Base-by-base conservation (phyloP, 2,888 invertebrate genomes). In the Tupiocoris notatus region DNA sequence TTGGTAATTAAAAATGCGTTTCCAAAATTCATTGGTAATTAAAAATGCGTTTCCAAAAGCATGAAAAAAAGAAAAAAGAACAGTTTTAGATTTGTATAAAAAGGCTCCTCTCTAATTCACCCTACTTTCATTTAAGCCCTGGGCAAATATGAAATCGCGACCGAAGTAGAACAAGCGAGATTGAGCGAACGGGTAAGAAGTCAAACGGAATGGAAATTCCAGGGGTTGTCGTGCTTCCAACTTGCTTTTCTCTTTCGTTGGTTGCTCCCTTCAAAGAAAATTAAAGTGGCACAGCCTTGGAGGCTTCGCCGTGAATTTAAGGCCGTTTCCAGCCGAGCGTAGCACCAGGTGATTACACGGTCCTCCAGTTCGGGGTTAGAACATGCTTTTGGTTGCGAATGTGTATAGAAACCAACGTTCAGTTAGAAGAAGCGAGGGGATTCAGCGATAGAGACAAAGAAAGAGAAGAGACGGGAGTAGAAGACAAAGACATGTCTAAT, bases 401-500 rank as follows among this genome's bases (percentile, higher is more conserved):
- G 73, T 73, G 62, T 73, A 73, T 64, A 73, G 73, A 63, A 54
- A 25, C 25, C 21, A 12, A 39, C 39, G 39, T 39, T 39, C 39
- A 39, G 39, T 39, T 39, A 3, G 39, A 39, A 39, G n/a, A n/a
- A n/a, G n/a, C n/a, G n/a, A 63, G 64, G n/a, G 39, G 39, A 3
- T n/a, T n/a, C n/a, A n/a, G n/a, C n/a, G n/a, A 22, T 12, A 21
- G 24, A n/a, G 20, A 22, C 18, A 63, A 23, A 63, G 64, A 39
- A 39, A 39, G 39, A 39, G 39, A 39, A 39, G 39, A 39, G 12
- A 39, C 6, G 39, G 39, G n/a, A n/a, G n/a, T n/a, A 62, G 18
- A 64, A 75, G 67, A 75, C 66, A 67, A 75, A 75, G 75, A 67
- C 67, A 77, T 67, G 64, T 58, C 79, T 80, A 80, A 80, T 80